Base-by-base conservation (phyloP, 1,140 invertebrate genomes). In the Tetramorium parvispinum region DNA sequence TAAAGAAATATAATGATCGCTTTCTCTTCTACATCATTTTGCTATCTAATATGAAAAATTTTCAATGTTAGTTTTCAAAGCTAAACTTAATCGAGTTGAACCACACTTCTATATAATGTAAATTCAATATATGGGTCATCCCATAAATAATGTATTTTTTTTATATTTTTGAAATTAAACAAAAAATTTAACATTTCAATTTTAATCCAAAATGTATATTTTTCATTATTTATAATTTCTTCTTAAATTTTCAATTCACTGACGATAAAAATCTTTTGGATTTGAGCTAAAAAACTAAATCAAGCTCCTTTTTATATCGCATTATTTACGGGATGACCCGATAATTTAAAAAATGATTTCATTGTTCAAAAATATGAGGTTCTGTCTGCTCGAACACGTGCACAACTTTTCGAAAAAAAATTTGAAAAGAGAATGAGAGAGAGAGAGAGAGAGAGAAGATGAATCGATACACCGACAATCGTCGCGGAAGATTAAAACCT, bases 401-500 rank as follows among this genome's bases (percentile, higher is more conserved):
- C 16, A 21, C 37, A 27, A 13, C 24, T 68, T 32, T 16, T 16
- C 2, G 32, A 49, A 76, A 32, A 71, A 53, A 70, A 82, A 11
- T 13, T 6, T 21, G 8, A 59, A 11, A 61, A n/a, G 6, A 53
- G 18, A 53, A 51, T 6, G 16, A 51, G 49, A 51, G 16, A 51
- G 51, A 16, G 49, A 51, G 13, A 51, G 46, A 49, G 46, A 16
- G 18, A 16, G n/a, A 71, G 21, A 81, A 55, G 53, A n/a, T 21
- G 24, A 68, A 70, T 32, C 61, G n/a, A 8, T 27, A 46, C 16
- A 7, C 11, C 46, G 27, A 40, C 37, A 37, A 66, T 55, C 63
- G 63, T 32, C 32, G n/a, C 3, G 32, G 21, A 24, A 59, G 68
- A 83, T 83, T 83, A 83, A 75, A 83, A 83, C 1, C 18, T 27